phyloP scores from a whole-genome alignment of 1,140 invertebrate genomes.

The Branchinecta lindahli region DNA sequence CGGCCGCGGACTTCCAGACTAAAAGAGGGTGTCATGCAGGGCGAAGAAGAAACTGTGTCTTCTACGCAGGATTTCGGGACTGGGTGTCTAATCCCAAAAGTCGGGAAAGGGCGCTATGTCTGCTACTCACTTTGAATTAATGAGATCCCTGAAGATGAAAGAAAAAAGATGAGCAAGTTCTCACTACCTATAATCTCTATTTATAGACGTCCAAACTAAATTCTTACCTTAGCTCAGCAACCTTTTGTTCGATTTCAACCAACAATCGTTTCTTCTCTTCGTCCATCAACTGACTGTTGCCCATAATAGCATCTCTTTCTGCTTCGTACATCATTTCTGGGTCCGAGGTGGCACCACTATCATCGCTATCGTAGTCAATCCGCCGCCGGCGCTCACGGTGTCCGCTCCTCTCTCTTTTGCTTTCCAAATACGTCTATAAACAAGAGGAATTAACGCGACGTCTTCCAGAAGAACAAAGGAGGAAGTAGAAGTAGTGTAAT shows the following conservation, averaged over 20 bases:
- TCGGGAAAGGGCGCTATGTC: no score
- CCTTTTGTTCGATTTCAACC: conserved; percentile 40
- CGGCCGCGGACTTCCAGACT: no score
- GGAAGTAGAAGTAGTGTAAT: background rate
- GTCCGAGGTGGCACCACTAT: background rate
- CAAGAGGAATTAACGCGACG: background rate
- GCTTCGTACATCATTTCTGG: conserved; percentile 3
- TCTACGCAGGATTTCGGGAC: no score
- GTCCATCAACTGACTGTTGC: conserved; percentile 28
- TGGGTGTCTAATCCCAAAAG: no score
- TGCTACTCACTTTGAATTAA: no score
- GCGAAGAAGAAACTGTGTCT: no score
- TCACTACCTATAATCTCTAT: no score
- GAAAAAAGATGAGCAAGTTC: no score
- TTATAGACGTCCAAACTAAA: background rate
- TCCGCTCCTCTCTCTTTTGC: conserved; percentile 12
- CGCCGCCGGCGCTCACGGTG: no score
- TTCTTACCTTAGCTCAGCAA: conserved; percentile 38
- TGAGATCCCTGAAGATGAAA: no score
- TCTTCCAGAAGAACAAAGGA: conserved; percentile 9
- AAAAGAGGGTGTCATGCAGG: no score
- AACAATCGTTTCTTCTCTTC: conserved; percentile 45
- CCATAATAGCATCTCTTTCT: background rate
- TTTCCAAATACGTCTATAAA: background rate
- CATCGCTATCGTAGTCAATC: conserved; percentile 11